phyloP scores from a whole-genome alignment of 1,140 invertebrate species.

The Listronotus bonariensis region DNA sequence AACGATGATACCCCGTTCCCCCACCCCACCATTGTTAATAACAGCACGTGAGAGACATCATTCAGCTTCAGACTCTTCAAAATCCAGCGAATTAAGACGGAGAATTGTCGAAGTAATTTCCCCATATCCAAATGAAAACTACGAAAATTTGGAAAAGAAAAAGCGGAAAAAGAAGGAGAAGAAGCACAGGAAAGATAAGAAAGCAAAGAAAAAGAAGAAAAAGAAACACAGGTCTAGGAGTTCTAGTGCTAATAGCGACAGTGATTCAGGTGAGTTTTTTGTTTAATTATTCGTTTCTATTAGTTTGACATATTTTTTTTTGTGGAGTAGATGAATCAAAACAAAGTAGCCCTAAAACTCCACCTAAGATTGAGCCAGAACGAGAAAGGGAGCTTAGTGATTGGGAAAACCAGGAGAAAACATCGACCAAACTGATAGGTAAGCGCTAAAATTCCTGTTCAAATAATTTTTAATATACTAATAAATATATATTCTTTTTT shows the following conservation, averaged over 20 bases:
- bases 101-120: slow-evolving; percentile 48
- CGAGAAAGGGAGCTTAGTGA: slow-evolving; percentile 56
- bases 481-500: too few species aligned
- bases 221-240: slow-evolving; percentile 69
- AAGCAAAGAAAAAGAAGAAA: slow-evolving; percentile 72
- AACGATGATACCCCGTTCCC: slow-evolving; percentile 56
- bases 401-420: slow-evolving; percentile 44
- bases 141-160: slow-evolving; percentile 56
- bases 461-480: too few species aligned
- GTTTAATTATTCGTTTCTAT: too few species aligned
- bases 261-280: slow-evolving; percentile 43
- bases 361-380: slow-evolving; percentile 35
- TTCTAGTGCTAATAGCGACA: slow-evolving; percentile 59
- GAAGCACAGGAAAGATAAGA: slow-evolving; percentile 70
- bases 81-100: slow-evolving; percentile 51
- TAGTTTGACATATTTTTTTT: not conserved
- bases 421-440: slow-evolving; percentile 21
- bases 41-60: slow-evolving; percentile 48
- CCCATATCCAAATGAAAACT: slow-evolving; percentile 47
- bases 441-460: not conserved
- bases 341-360: slow-evolving; percentile 34
- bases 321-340: slow-evolving; percentile 14
- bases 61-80: slow-evolving; percentile 51
- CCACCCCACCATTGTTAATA: slow-evolving; percentile 55
- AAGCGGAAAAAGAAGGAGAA: slow-evolving; percentile 64